Percentiles rank a stretch among this genome's conserved stretches.
Conservation (phyloP, 2,797 vertebrate genomes). For the Graptemys geographica region DNA sequence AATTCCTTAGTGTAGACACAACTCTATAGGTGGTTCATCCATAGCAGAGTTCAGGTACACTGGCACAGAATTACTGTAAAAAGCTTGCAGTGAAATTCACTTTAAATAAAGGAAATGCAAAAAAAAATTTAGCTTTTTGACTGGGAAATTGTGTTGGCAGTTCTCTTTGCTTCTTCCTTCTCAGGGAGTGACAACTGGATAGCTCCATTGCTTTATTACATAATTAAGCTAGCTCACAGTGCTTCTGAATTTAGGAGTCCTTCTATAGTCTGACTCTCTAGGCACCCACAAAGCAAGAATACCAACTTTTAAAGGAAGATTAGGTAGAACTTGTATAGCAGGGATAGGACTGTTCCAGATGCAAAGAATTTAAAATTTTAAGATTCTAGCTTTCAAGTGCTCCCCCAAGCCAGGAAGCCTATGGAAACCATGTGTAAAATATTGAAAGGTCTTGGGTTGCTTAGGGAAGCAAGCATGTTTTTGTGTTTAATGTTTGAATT, state of each 20-base stretch:
- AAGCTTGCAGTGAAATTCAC: not conserved
- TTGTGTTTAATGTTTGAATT: not conserved
- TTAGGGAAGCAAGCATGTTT: not conserved
- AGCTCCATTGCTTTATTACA: not conserved
- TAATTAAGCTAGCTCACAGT: constrained; percentile 19
- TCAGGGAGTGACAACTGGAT: not conserved
- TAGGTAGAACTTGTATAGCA: not conserved
- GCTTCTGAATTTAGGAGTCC: not conserved
- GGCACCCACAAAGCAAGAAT: not conserved
- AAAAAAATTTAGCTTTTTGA: not conserved
- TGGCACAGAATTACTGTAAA: not conserved
- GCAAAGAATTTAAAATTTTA: not conserved
- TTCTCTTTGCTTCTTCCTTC: not conserved
- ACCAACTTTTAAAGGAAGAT: not conserved
- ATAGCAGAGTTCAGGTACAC: fast-evolving
- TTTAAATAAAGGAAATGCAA: not conserved
- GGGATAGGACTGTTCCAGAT: not conserved
- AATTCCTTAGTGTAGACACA: not conserved
- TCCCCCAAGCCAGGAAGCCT: not conserved
- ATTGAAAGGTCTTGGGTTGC: not conserved
- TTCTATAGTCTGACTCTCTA: not conserved
- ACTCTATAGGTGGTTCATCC: not conserved
- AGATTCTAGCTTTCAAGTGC: constrained; percentile 2
- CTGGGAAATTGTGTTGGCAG: not conserved
- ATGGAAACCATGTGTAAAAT: not conserved